Evolutionary conservation across 1,140 invertebrate genomes (phyloP).

Genomic region (Dendroctonus ponderosae): DNA sequence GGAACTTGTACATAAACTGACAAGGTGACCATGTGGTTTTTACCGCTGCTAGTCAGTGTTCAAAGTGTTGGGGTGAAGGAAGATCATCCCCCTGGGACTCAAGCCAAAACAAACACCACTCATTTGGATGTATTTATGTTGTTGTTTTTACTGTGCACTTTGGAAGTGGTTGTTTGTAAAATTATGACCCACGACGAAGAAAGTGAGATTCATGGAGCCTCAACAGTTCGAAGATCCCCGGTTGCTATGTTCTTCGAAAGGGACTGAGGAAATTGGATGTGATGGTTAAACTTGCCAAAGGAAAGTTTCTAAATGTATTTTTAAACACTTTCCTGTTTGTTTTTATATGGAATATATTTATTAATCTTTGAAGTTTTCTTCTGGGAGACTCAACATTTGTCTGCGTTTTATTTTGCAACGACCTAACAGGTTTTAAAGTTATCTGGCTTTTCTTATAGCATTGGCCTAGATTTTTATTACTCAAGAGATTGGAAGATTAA

Average conservation of each 20-base stretch:
- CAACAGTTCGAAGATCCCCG: slow-evolving; percentile 20
- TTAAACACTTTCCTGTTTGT: too few relatives aligned
- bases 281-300: too few relatives aligned
- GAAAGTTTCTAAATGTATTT: too few relatives aligned
- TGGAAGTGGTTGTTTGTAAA: slow-evolving; percentile 47
- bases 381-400: too few relatives aligned
- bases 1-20: slow-evolving; percentile 5
- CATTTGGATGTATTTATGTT: slow-evolving; percentile 48
- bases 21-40: slow-evolving; percentile 17
- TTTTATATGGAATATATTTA: too few relatives aligned
- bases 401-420: too few relatives aligned
- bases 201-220: slow-evolving; percentile 22
- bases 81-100: slow-evolving; percentile 38
- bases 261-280: slow-evolving; percentile 6
- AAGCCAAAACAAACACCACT: slow-evolving; percentile 32
- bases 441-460: too few relatives aligned
- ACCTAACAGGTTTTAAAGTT: too few relatives aligned
- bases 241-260: slow-evolving; percentile 33
- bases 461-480: too few relatives aligned
- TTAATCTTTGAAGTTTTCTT: too few relatives aligned
- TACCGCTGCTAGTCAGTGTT: slow-evolving; percentile 22
- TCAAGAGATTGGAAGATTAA: too few relatives aligned
- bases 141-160: slow-evolving; percentile 47
- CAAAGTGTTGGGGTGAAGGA: slow-evolving; percentile 26
- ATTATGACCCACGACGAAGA: slow-evolving; percentile 43